Evolutionary conservation across 2,113 vertebrate genomes (phyloP).

Genomic region (Progne subis): DNA sequence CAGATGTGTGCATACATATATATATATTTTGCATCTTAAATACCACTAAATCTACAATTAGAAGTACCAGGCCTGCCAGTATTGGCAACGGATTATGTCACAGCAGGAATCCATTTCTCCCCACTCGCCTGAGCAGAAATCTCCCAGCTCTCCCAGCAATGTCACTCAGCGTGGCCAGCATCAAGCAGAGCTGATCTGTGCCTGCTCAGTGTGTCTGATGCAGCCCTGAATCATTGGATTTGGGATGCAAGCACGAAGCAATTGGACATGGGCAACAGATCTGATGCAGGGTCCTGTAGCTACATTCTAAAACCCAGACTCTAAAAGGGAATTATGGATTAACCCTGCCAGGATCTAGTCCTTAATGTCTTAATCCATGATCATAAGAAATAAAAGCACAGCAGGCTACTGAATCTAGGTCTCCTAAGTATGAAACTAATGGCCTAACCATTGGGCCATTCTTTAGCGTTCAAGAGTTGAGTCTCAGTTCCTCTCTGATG

Average conservation of each 20-base stretch:
- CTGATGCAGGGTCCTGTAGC: constrained; percentile 35
- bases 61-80: background rate
- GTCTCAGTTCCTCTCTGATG: background rate
- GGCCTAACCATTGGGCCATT: background rate
- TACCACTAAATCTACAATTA: background rate
- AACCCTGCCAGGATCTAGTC: constrained; percentile 30
- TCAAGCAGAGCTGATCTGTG: constrained; percentile 27
- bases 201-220: constrained; percentile 48
- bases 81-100: background rate
- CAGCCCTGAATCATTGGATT: constrained; percentile 44
- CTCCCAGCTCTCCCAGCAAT: background rate
- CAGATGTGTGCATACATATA: background rate
- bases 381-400: constrained; percentile 45
- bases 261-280: constrained; percentile 57
- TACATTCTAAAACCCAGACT: constrained; percentile 20
- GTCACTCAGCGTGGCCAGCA: background rate
- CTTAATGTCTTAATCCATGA: constrained; percentile 51
- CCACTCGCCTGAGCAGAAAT: fast-evolving
- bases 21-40: background rate
- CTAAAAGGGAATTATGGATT: constrained; percentile 51
- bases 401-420: background rate
- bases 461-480: background rate
- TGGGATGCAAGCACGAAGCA: constrained; percentile 44
- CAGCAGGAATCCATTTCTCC: background rate
- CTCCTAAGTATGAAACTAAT: background rate